phyloP scores from a whole-genome alignment of 2,113 vertebrate species.

The Nesospiza acunhae region DNA sequence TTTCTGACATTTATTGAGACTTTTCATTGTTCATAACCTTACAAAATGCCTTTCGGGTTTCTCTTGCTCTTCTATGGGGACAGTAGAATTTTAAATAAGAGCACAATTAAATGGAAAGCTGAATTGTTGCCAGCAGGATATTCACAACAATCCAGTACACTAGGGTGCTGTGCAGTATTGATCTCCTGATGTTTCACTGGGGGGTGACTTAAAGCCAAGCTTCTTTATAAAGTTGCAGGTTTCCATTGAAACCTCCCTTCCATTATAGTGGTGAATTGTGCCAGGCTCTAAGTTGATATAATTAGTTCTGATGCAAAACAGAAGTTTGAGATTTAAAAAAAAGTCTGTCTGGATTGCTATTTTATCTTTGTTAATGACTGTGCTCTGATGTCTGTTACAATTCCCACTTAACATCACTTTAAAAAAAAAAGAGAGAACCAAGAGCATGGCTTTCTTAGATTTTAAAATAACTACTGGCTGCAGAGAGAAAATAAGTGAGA shows the following conservation, averaged over 20 bases:
- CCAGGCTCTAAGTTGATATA: neutral
- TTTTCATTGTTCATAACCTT: constrained; percentile 71
- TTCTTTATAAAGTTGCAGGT: constrained; percentile 8
- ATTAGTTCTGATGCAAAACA: constrained; percentile 24
- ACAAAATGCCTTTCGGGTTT: constrained; percentile 27
- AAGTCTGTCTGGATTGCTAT: neutral
- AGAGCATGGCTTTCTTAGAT: neutral
- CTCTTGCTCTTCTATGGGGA: constrained; percentile 4
- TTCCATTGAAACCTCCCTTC: neutral
- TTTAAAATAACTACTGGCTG: constrained; percentile 20
- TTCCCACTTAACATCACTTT: neutral
- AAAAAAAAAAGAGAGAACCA: neutral
- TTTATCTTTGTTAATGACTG: constrained; percentile 28
- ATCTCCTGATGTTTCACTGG: constrained; percentile 44
- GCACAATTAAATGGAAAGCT: constrained; percentile 67
- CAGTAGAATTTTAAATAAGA: constrained; percentile 72
- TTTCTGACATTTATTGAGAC: constrained; percentile 49
- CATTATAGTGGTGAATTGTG: neutral
- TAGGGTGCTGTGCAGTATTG: constrained; percentile 4
- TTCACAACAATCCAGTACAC: constrained; percentile 44
- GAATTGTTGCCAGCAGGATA: constrained; percentile 60
- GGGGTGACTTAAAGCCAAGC: constrained; percentile 6
- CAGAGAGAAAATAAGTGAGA: neutral
- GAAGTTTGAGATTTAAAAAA: neutral
- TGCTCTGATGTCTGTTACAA: neutral